These are phyloP conservation scores for Diaperis boleti DNA, from an alignment of 2,888 invertebrate genomes.

Conservation along the genomic window DNA sequence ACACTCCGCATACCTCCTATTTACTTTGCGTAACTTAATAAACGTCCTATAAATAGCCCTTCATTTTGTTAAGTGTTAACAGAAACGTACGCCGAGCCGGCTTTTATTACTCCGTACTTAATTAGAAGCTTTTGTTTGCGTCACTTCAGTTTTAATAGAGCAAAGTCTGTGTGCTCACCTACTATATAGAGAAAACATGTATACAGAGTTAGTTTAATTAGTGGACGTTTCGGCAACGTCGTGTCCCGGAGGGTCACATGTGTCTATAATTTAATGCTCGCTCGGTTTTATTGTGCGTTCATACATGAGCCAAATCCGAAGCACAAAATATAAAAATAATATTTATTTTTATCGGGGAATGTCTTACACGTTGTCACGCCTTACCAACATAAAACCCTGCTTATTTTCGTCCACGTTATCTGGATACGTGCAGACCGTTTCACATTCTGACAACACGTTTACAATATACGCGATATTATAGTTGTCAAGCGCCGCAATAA, in stretches of 20 bases:
- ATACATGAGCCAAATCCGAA: no score
- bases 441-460: slow-evolving; percentile 46
- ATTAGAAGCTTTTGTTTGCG: slow-evolving; percentile 43
- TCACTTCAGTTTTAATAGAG: slow-evolving; percentile 32
- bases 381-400: slow-evolving; percentile 49
- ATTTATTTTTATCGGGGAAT: slow-evolving; percentile 48
- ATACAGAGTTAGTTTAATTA: no score
- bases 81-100: slow-evolving; percentile 41
- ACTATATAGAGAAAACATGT: no score
- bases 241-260: no score
- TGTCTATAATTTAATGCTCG: no score
- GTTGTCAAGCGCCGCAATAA: slow-evolving; percentile 62
- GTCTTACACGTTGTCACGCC: slow-evolving; percentile 50
- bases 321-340: slow-evolving; percentile 5
- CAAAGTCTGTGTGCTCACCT: no score
- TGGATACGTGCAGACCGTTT: slow-evolving; percentile 52
- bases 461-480: slow-evolving; percentile 50
- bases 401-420: slow-evolving; percentile 55
- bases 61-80: slow-evolving; percentile 45
- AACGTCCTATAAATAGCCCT: slow-evolving; percentile 40
- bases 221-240: no score
- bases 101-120: slow-evolving; percentile 41
- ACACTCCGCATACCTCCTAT: slow-evolving; percentile 5
- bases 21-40: slow-evolving; percentile 37
- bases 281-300: no score